Evolutionary conservation across 1,140 invertebrate genomes (phyloP), one percentile per base, ranked within the genome.

Genomic region (Acromyrmex charruanus): DNA sequence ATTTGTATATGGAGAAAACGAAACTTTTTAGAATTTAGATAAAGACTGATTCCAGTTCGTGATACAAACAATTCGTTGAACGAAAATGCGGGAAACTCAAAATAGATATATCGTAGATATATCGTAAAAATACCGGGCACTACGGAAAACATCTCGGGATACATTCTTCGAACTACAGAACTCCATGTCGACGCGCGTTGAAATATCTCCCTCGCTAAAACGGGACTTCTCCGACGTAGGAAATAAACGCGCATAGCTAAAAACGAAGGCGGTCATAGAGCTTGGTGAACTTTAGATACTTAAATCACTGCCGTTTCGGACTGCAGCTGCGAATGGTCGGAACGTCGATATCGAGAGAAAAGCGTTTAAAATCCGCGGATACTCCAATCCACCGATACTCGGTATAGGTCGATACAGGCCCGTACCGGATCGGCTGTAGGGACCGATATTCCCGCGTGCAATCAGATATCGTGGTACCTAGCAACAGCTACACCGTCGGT

Each of bases 381-480:
- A 84, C 68, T 44, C 21, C 82, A 79, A 81, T 68, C 35, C 25
- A 59, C 66, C 79, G 66, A 86, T 90, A 77, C 69, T 31, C 72
- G 25, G 85, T 80, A 14, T 74, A 71, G 69, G 75, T 87, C 85
- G 77, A 86, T 82, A 31, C 35, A 31, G 51, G 61, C 12, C 68
- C 21, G 51, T 16, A n/a, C 79, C 59, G 59, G 87, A 85, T 85
- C 49, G 49, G 66, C 77, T 66, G 63, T 44, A 39, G 88, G 86
- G 89, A 89, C 86, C 86, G 89, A 90, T 90, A 87, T 90, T 89
- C 89, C 89, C 81, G 75, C 86, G 79, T 88, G 89, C 87, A 91
- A 92, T 90, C 89, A 87, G 89, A 90, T 89, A 87, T 75, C 85
- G 88, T 61, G 79, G 77, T 89, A 87, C 61, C 88, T 77, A 84